Base-by-base conservation (phyloP, 2,888 invertebrate species). In the Aspidiotus destructor region DNA sequence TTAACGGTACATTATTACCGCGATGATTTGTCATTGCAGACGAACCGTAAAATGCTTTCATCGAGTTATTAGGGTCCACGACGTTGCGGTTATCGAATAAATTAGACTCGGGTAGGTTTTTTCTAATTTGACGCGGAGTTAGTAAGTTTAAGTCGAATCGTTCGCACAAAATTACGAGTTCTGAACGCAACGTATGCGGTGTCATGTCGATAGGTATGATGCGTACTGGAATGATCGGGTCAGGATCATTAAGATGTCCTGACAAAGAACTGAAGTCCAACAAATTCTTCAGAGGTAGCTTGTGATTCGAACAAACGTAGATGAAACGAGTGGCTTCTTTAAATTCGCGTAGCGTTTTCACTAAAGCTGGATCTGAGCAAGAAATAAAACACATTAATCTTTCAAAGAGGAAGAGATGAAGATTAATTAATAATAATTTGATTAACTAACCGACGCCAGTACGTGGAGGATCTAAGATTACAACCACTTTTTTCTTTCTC, bases 391-490 rank as follows among this genome's bases (percentile, higher is more conserved):
- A 6, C n/a, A 48, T 6, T 2, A 6, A 48, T 13, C 3, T 13
- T 48, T 13, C n/a, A 13, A 48, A 48, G 10, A 48, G 11, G 48
- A 48, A 48, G 6, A 48, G 2, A 11, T 2, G 48, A n/a, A 13
- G 10, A 2, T 3, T 1, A 6, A 11, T 11, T n/a, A 48, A 3
- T 48, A 6, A 48, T 13, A 11, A 6, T 13, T 11, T 13, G 11
- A 42, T 61, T 48, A 41, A 75, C 75, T 74, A 72, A 76, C 77
- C 77, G 15, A 80, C 74, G 15, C 85, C 85, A 63, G 81, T 80
- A 70, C 85, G 75, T 1, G 85, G 84, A 41, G 85, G 85, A 75
- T 86, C 85, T 13, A 85, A 78, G 13, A 85, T 78, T 11, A 83
- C 84, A 2, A 84, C 79, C 2, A 77, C 74, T 17, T 76, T 74